Conservation (phyloP, 2,113 vertebrate species). For the Ifrita kowaldi region DNA sequence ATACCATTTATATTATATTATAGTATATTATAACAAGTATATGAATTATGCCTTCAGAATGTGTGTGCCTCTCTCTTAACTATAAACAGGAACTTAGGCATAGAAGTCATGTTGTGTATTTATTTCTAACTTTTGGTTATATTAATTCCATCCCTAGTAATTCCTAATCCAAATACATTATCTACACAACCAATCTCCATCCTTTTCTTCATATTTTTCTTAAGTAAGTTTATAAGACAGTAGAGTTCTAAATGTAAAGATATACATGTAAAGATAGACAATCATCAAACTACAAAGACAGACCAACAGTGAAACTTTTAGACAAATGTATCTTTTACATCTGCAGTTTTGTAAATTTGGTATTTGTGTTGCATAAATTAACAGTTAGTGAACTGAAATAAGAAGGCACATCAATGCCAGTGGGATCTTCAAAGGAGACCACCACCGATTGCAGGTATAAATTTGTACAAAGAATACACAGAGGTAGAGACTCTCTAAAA, state of each 20-base stretch:
- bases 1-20: background rate
- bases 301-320: background rate
- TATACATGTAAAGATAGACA: constrained; percentile 16
- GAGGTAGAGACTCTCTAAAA: background rate
- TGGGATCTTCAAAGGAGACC: background rate
- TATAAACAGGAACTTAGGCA: background rate
- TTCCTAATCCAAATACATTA: background rate
- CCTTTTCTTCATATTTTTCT: background rate
- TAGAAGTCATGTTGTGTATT: background rate
- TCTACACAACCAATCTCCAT: background rate
- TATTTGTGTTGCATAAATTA: background rate
- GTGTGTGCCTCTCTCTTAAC: background rate
- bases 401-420: background rate
- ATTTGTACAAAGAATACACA: background rate
- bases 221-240: background rate
- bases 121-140: background rate
- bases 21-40: background rate
- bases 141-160: background rate
- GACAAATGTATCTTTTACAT: constrained; percentile 53
- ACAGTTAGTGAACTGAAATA: background rate
- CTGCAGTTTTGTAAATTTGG: background rate
- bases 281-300: background rate
- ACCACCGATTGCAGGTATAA: background rate
- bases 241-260: background rate
- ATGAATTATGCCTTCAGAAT: background rate